Evolutionary conservation across 2,888 invertebrate species (phyloP).

Genomic region (Dichetophora obliterata): DNA sequence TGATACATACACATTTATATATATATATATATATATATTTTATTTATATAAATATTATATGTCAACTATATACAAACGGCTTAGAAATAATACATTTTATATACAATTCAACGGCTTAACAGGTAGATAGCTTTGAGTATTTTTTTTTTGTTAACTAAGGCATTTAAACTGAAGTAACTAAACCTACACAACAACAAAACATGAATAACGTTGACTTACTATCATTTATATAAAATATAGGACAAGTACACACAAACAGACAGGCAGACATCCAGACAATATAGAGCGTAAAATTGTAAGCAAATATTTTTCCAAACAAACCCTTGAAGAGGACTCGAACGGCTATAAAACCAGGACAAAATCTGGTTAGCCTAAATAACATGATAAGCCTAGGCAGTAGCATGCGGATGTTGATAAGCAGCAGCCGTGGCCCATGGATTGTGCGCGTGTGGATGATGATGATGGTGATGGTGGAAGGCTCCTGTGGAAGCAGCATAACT

Average conservation of each 20-base stretch:
- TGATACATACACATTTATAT: no score
- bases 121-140: not conserved
- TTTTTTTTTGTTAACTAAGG: conserved; percentile 2
- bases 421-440: conserved; percentile 63
- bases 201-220: conserved; percentile 40
- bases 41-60: conserved; percentile 54
- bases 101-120: conserved; percentile 26
- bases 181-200: conserved; percentile 50
- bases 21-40: conserved; percentile 51
- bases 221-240: not conserved
- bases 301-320: not conserved
- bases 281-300: not conserved
- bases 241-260: not conserved
- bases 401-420: conserved; percentile 61
- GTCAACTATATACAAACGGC: conserved; percentile 26
- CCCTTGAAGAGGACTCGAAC: not conserved
- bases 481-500: conserved; percentile 53
- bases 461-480: conserved; percentile 52
- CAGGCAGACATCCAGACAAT: not conserved
- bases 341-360: no score
- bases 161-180: conserved; percentile 26
- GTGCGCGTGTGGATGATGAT: conserved; percentile 39
- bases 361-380: not conserved
- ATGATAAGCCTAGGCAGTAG: conserved; percentile 58
- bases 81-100: conserved; percentile 19